These are phyloP conservation scores for Vimba vimba DNA, from an alignment of 2,113 vertebrate genomes.

Conservation along the genomic window DNA sequence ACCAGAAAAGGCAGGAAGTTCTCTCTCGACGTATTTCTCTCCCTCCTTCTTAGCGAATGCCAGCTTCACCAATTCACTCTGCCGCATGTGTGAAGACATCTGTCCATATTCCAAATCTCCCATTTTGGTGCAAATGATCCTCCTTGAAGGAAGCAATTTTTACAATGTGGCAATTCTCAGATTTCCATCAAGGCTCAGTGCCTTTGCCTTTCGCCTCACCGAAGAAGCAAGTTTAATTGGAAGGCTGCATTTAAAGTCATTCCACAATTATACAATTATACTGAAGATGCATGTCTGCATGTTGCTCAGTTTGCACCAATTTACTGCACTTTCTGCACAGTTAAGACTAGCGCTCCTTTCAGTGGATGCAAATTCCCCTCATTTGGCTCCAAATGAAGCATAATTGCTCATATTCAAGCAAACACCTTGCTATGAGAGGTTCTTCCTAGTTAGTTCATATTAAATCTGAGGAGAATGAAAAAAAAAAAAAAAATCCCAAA, in stretches of 20 bases:
- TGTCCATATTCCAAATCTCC: slow-evolving; percentile 82
- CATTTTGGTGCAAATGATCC: slow-evolving; percentile 81
- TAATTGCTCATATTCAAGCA: slow-evolving; percentile 84
- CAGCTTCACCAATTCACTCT: slow-evolving; percentile 74
- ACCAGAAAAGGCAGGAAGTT: slow-evolving; percentile 76
- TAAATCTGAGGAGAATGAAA: slow-evolving; percentile 72
- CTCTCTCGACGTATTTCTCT: slow-evolving; percentile 68
- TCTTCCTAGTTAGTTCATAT: slow-evolving; percentile 81
- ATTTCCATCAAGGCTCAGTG: slow-evolving; percentile 75
- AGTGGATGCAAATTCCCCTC: slow-evolving; percentile 82
- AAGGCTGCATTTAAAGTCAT: slow-evolving; percentile 79
- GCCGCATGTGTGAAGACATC: slow-evolving; percentile 83
- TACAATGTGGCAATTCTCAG: slow-evolving; percentile 74
- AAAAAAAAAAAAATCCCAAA: slow-evolving; percentile 68
- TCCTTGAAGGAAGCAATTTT: slow-evolving; percentile 75
- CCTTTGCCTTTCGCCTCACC: slow-evolving; percentile 79
- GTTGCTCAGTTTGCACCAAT: slow-evolving; percentile 81
- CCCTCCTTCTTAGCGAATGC: slow-evolving; percentile 44
- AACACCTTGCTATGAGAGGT: slow-evolving; percentile 82
- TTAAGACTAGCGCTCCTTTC: slow-evolving; percentile 80
- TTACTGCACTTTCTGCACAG: slow-evolving; percentile 82
- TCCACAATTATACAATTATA: slow-evolving; percentile 85
- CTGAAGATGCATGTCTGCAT: slow-evolving; percentile 82
- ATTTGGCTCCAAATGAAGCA: slow-evolving; percentile 81
- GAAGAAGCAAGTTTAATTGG: slow-evolving; percentile 86